A percentile compares a stretch with the other conserved stretches of the same genome.
These are phyloP conservation scores for Pteropus rufus DNA, from an alignment of 2,797 vertebrate species.

Conservation along the genomic window DNA sequence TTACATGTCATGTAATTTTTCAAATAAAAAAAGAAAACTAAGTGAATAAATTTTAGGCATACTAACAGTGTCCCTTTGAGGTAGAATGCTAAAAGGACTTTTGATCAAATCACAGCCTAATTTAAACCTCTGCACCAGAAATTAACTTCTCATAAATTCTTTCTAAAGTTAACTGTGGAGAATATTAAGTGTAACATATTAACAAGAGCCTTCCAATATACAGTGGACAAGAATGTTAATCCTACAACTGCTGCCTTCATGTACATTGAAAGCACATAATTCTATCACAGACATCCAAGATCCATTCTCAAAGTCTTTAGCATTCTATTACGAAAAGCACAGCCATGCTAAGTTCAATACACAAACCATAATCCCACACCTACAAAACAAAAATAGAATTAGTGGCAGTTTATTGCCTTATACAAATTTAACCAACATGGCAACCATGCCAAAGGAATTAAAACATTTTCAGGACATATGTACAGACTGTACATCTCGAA, in stretches of 20 bases:
- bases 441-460: constrained; percentile 90
- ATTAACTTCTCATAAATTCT: constrained; percentile 72
- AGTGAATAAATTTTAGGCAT: constrained; percentile 78
- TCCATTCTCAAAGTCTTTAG: constrained; percentile 82
- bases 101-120: constrained; percentile 76
- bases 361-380: constrained; percentile 86
- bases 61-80: constrained; percentile 81
- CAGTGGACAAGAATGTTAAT: constrained; percentile 78
- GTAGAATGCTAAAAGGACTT: constrained; percentile 83
- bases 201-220: constrained; percentile 80
- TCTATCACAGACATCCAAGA: constrained; percentile 80
- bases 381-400: constrained; percentile 86
- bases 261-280: constrained; percentile 79
- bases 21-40: constrained; percentile 77
- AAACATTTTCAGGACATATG: constrained; percentile 94
- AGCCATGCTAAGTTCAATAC: constrained; percentile 84
- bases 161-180: constrained; percentile 78
- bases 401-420: constrained; percentile 91
- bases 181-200: constrained; percentile 77
- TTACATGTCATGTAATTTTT: constrained; percentile 74
- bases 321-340: constrained; percentile 81
- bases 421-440: constrained; percentile 90
- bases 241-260: constrained; percentile 79
- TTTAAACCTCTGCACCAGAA: constrained; percentile 75
- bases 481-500: constrained; percentile 92